phyloP scores from a whole-genome alignment of 2,797 vertebrate genomes.

The Syncerus caffer region DNA sequence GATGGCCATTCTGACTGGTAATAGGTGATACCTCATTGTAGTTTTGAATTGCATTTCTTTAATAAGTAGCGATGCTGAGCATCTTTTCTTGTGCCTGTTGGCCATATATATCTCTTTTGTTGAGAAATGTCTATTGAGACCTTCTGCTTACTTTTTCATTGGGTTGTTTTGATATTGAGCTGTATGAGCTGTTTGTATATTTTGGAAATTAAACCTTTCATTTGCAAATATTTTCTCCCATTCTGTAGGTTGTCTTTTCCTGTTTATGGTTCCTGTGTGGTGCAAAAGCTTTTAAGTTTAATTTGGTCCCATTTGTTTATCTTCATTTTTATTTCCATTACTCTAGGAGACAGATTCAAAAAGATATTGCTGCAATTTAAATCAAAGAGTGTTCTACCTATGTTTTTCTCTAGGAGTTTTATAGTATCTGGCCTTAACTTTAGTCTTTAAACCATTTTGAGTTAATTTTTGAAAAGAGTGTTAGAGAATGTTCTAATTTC shows the following conservation, averaged over 20 bases:
- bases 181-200: neutral
- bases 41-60: neutral
- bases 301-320: neutral
- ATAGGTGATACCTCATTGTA: neutral
- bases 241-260: neutral
- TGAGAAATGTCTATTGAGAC: neutral
- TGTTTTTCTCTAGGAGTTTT: neutral
- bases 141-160: neutral
- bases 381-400: neutral
- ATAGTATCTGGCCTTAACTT: neutral
- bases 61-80: neutral
- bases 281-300: neutral
- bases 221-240: neutral
- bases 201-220: neutral
- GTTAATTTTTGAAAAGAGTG: neutral
- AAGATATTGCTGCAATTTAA: neutral
- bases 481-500: neutral
- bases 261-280: neutral
- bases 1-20: neutral
- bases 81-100: neutral
- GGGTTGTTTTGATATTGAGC: neutral
- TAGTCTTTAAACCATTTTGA: neutral
- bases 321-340: neutral
- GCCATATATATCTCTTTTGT: neutral
- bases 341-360: neutral